phyloP scores from a whole-genome alignment of 2,888 invertebrate genomes.

The Coenonympha arcania region DNA sequence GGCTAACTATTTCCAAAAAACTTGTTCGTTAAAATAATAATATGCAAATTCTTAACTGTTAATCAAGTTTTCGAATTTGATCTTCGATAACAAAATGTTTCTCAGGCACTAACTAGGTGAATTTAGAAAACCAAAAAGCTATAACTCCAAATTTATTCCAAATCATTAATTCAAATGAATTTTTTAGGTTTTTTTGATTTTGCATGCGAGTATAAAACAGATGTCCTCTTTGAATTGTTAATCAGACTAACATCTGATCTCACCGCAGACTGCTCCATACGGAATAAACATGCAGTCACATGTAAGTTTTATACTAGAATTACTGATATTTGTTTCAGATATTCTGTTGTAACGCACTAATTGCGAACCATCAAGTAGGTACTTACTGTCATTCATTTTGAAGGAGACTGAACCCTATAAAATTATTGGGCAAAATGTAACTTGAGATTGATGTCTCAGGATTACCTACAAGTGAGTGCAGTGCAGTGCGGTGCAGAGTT shows the following conservation, averaged over 20 bases:
- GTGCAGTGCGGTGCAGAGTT: too few species aligned
- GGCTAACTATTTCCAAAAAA: too few species aligned
- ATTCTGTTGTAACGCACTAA: too few species aligned
- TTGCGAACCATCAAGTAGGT: too few species aligned
- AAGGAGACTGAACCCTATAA: background rate
- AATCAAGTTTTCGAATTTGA: background rate
- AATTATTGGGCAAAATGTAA: too few species aligned
- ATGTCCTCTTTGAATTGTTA: background rate
- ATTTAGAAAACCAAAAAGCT: slow-evolving; percentile 2
- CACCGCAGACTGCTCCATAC: slow-evolving; percentile 8
- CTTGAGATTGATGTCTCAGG: too few species aligned
- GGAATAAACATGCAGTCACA: slow-evolving; percentile 14
- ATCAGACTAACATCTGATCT: slow-evolving; percentile 15
- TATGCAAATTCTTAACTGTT: too few species aligned
- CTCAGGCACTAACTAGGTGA: background rate
- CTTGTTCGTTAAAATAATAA: too few species aligned
- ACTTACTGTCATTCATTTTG: too few species aligned
- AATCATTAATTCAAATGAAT: background rate
- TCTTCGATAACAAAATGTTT: background rate
- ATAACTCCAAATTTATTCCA: background rate
- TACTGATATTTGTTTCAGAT: background rate
- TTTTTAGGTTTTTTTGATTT: slow-evolving; percentile 8
- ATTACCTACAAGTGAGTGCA: too few species aligned
- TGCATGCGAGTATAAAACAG: slow-evolving; percentile 14
- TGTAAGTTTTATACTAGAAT: slow-evolving; percentile 12